Conservation (phyloP, 2,797 vertebrate genomes). For the Graptemys geographica region DNA sequence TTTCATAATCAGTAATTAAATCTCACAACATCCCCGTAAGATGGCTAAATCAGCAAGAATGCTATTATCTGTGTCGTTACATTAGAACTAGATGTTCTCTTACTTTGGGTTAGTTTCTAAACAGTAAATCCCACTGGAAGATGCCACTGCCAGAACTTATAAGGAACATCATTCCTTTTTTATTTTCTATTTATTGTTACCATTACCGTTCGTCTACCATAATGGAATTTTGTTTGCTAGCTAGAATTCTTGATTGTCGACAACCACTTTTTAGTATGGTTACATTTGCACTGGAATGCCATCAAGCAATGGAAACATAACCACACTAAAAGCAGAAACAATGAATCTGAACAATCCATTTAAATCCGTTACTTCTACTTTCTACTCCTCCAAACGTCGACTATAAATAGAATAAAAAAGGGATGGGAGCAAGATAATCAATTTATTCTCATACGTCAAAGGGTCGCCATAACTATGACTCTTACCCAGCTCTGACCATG, state of each 20-base stretch:
- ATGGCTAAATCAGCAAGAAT: not conserved
- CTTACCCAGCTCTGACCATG: conserved; percentile 34
- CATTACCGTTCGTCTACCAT: not conserved
- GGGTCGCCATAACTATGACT: conserved; percentile 9
- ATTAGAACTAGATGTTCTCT: not conserved
- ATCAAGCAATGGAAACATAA: conserved; percentile 35
- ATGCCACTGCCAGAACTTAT: not conserved
- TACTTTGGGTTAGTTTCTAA: not conserved
- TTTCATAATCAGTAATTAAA: not conserved
- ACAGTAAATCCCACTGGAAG: not conserved
- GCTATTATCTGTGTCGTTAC: not conserved
- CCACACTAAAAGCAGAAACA: not conserved
- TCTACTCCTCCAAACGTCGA: not conserved
- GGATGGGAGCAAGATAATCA: not conserved
- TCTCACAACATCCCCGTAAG: not conserved
- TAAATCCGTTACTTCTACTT: not conserved
- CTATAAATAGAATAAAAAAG: not conserved
- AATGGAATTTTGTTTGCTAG: not conserved
- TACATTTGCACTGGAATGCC: not conserved
- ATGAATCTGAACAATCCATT: not conserved
- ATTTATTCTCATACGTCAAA: not conserved
- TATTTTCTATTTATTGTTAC: not conserved
- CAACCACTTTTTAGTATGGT: not conserved
- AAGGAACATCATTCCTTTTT: not conserved
- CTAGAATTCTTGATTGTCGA: not conserved